Evolutionary conservation across 2,888 invertebrate species (phyloP), one percentile per base, ranked within the genome.

Genomic region (Thelaira solivaga): DNA sequence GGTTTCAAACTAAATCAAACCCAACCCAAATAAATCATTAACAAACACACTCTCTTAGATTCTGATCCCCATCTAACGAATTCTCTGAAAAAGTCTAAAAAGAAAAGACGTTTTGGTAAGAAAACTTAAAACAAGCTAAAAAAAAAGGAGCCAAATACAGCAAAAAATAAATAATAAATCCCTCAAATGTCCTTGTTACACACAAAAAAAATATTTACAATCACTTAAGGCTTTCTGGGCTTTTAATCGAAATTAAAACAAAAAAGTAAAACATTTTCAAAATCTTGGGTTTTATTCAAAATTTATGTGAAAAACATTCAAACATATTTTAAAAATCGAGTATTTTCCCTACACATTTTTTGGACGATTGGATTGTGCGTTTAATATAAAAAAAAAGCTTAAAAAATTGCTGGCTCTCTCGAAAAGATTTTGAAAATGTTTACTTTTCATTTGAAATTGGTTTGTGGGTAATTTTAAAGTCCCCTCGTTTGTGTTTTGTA

Each of bases 81-180:
- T 84, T 86, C 89, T 84, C 85, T 88, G 82, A 88, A 87, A 86
- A 89, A 88, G 86, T 84, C 85, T 76, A 88, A 88, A 85, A 89
- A 89, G 86, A 89, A 86, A 86, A 85, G 88, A 84, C 86, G 87
- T 86, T 89, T 89, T 85, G 89, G 89, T 89, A 89, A 89, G 89
- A 82, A 73, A 59, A 64, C 71, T 69, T 59, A 39, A 41, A 59
- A 24, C 64, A 69, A 78, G 11, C 13, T 24, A 10, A 13, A 51
- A 36, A 43, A 59, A 34, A 53, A 71, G 76, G 69, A 34, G n/a
- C 22, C 39, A 24, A 29, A 31, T 43, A n/a, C n/a, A n/a, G n/a
- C n/a, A n/a, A n/a, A n/a, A n/a, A n/a, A n/a, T n/a, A n/a, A n/a
- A n/a, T n/a, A n/a, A n/a, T n/a, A n/a, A n/a, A 53, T 43, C 69